A percentile compares a stretch with the other conserved stretches of the same genome.
These are phyloP conservation scores for Ptychochromis oligacanthus DNA, from an alignment of 2,113 vertebrate species.

Conservation along the genomic window DNA sequence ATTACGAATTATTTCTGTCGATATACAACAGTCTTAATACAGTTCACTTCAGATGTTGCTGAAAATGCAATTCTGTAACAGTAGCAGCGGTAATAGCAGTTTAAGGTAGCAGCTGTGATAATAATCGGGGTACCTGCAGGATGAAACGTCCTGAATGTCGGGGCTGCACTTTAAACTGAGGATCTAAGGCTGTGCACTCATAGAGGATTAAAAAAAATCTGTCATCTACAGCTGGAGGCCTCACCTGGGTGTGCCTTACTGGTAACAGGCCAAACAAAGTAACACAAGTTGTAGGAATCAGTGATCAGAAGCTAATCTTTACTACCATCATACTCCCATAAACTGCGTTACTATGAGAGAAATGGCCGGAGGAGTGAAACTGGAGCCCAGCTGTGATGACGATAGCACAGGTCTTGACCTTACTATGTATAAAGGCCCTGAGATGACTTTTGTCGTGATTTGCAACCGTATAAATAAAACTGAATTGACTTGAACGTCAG, in stretches of 20 bases:
- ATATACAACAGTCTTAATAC: background rate
- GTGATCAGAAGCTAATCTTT: slow-evolving; percentile 9
- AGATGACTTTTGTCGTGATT: background rate
- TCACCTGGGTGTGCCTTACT: background rate
- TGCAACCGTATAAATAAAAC: slow-evolving; percentile 4
- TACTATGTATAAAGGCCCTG: background rate
- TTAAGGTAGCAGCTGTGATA: background rate
- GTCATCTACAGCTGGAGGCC: slow-evolving; percentile 11
- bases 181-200: background rate
- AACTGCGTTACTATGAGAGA: background rate
- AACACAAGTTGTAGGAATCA: background rate
- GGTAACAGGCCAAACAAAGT: background rate
- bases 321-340: background rate
- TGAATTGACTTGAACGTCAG: slow-evolving; percentile 21
- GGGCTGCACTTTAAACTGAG: background rate
- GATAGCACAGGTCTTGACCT: slow-evolving; percentile 15
- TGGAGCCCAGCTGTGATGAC: slow-evolving; percentile 33
- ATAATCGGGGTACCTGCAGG: background rate
- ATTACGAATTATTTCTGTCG: background rate
- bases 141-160: background rate
- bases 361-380: background rate
- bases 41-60: background rate
- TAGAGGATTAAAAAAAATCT: background rate
- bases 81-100: background rate
- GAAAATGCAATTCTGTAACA: background rate